Conservation (phyloP, 2,888 invertebrate species). For the Ceramica pisi region DNA sequence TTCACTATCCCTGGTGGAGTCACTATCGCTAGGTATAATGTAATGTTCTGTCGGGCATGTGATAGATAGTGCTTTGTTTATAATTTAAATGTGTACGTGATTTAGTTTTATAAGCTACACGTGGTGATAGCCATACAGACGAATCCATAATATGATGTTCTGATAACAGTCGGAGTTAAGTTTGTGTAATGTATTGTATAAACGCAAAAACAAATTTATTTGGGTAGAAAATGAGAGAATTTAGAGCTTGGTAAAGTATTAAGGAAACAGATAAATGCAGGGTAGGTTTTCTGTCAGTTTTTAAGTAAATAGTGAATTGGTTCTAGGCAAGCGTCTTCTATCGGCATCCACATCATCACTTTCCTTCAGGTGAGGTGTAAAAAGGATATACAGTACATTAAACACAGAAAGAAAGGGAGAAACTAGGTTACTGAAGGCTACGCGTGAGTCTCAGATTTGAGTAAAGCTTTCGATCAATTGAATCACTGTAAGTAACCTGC, state of each 20-base stretch:
- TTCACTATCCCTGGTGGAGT: not conserved
- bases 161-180: conserved; percentile 29
- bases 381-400: no score
- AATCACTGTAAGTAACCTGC: not conserved
- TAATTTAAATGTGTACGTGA: conserved; percentile 14
- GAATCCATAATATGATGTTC: not conserved
- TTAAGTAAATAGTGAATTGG: no score
- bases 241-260: not conserved
- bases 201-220: not conserved
- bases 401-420: not conserved
- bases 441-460: conserved; percentile 9
- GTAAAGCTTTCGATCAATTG: conserved; percentile 3
- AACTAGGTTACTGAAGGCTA: no score
- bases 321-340: no score
- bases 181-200: conserved; percentile 14
- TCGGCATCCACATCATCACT: no score
- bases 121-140: conserved; percentile 23
- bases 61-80: conserved; percentile 43
- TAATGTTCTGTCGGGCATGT: conserved; percentile 35
- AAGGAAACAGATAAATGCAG: not conserved
- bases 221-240: not conserved
- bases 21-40: conserved; percentile 30
- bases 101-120: conserved; percentile 38
- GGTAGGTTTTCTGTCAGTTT: not conserved
- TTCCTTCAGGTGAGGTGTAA: no score